A percentile compares a stretch with the other conserved stretches of the same genome.
Evolutionary conservation across 1,140 invertebrate genomes (phyloP).

Genomic region (Lasioglossum albipes): DNA sequence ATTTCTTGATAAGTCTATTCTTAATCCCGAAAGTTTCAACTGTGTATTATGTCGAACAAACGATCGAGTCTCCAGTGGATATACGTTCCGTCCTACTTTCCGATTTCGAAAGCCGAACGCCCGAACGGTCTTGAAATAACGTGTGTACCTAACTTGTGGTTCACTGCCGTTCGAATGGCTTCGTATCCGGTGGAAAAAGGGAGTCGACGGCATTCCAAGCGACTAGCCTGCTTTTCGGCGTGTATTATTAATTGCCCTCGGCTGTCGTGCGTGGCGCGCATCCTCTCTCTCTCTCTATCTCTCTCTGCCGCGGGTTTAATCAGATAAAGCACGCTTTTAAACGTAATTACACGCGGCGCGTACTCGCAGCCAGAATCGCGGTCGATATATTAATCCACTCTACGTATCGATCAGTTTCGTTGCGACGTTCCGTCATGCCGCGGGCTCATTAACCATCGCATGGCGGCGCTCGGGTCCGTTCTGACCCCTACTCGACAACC

Average conservation of each 20-base stretch:
- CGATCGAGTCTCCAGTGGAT: too few relatives aligned
- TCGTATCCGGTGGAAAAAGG: background rate
- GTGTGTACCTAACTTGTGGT: too few relatives aligned
- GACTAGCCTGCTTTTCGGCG: background rate
- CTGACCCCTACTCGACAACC: too few relatives aligned
- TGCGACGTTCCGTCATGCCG: background rate
- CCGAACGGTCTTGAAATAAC: too few relatives aligned
- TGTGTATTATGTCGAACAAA: too few relatives aligned
- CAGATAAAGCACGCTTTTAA: constrained; percentile 13
- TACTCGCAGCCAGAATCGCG: background rate
- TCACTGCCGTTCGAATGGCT: background rate
- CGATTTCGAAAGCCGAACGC: background rate
- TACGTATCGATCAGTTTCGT: background rate
- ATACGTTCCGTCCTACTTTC: too few relatives aligned
- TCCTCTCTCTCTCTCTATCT: too few relatives aligned
- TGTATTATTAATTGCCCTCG: constrained; percentile 11
- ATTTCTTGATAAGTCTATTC: too few relatives aligned
- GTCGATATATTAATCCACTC: constrained; percentile 14
- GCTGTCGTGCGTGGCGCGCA: background rate
- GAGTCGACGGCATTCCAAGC: background rate
- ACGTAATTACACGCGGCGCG: background rate
- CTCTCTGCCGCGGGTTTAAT: background rate
- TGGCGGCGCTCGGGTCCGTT: too few relatives aligned
- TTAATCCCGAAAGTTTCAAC: too few relatives aligned
- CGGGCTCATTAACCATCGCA: background rate